Evolutionary conservation across 1,140 invertebrate species (phyloP), one percentile per base, ranked within the genome.

Genomic region (Caenorhabditis inopinata): DNA sequence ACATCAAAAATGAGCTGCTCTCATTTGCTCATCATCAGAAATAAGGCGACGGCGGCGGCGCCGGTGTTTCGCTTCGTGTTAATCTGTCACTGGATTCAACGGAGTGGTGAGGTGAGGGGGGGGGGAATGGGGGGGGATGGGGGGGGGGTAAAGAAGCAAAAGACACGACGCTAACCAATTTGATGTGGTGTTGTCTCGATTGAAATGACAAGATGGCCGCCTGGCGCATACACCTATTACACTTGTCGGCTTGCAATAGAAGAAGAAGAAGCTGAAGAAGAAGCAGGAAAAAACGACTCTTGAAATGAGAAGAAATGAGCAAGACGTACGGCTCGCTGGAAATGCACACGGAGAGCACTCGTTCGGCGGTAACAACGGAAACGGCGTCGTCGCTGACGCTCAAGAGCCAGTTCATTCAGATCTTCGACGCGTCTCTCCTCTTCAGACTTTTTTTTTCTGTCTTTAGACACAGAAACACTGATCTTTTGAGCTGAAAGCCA

Each of bases 111-210:
- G 14, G 38, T 14, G 38, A 42, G 38, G 5, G 14, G 38, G 14
- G 38, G 14, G 14, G 14, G 14, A 14, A 42, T 14, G 14, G 14
- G 27, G 2, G 27, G 16, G 16, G 7, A 53, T 14, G 23, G 27
- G 27, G 49, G 49, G 35, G 27, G 27, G 18, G 14, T 32, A n/a
- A 25, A 51, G 9, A 51, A 25, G 6, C 12, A 58, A 58, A 58
- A 58, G 51, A 29, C 32, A 68, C 58, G 58, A n/a, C 58, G 21
- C 16, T 38, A 68, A 68, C 58, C 35, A 68, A 68, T 68, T 68
- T 68, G 58, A 68, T 68, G 58, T 68, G 58, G 58, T 68, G 58
- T 68, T 68, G 58, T 35, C 58, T 38, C 58, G 58, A 68, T 68
- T 68, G 58, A 68, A 68, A 68, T 68, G 58, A 68, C 58, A 68